A percentile compares a stretch with the other conserved stretches of the same genome.
Evolutionary conservation across 2,797 vertebrate species (phyloP).

Genomic region (Hippocampus kuda): DNA sequence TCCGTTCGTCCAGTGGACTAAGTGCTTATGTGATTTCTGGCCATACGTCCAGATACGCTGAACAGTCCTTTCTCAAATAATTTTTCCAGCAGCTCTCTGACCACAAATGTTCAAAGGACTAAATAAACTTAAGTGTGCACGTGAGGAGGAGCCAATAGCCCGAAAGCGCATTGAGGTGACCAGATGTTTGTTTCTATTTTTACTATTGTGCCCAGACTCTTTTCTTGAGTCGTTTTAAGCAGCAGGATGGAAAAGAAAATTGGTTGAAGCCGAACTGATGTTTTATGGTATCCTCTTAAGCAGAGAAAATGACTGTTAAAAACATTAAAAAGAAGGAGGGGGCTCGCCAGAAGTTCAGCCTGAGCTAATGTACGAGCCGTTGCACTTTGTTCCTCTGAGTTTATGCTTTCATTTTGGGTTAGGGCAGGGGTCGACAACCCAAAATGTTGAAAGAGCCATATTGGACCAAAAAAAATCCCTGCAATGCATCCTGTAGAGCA

Average conservation of each 20-base stretch:
- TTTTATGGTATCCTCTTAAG: slow-evolving; percentile 70
- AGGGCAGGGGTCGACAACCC: background rate
- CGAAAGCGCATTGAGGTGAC: slow-evolving; percentile 60
- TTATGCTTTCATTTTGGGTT: slow-evolving; percentile 29
- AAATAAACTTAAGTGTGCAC: slow-evolving; percentile 61
- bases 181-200: slow-evolving; percentile 75
- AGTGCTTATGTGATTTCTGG: slow-evolving; percentile 45
- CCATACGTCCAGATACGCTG: slow-evolving; percentile 49
- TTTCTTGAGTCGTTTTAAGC: slow-evolving; percentile 65
- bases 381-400: slow-evolving; percentile 40
- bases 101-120: slow-evolving; percentile 66
- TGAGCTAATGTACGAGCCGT: slow-evolving; percentile 33
- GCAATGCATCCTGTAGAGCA: too few species aligned
- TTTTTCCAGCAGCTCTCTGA: slow-evolving; percentile 57
- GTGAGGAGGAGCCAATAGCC: slow-evolving; percentile 58
- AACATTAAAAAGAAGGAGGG: slow-evolving; percentile 65
- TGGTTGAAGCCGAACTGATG: slow-evolving; percentile 64
- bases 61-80: slow-evolving; percentile 52
- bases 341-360: slow-evolving; percentile 51
- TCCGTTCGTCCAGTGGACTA: slow-evolving; percentile 37
- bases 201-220: slow-evolving; percentile 68
- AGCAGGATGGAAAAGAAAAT: slow-evolving; percentile 69
- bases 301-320: slow-evolving; percentile 64
- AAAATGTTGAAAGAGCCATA: too few species aligned
- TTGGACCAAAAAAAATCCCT: too few species aligned